Conservation (phyloP, 2,888 invertebrate species). For the Ormyrus nitidulus region DNA sequence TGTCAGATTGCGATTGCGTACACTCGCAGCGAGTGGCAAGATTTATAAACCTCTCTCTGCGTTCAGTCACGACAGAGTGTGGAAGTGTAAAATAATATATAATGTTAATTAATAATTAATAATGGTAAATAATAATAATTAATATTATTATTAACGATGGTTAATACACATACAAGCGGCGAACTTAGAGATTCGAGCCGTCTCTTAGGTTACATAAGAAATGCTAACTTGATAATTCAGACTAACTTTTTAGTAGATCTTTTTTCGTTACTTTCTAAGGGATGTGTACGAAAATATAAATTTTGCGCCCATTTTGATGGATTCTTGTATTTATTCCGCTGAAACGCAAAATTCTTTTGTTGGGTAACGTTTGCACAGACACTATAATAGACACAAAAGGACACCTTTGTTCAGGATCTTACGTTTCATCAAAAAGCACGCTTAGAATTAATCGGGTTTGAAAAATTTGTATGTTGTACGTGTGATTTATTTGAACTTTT, state of each 20-base stretch:
- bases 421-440: background rate
- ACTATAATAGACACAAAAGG: background rate
- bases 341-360: conserved; percentile 2
- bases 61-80: background rate
- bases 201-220: conserved; percentile 59
- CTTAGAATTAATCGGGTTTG: background rate
- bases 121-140: conserved; percentile 50
- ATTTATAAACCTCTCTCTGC: conserved; percentile 10
- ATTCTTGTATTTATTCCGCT: background rate
- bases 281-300: conserved; percentile 25
- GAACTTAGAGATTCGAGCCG: conserved; percentile 66
- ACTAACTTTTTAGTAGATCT: conserved; percentile 69
- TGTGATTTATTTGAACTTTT: conserved; percentile 21
- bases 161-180: conserved; percentile 62
- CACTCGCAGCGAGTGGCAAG: conserved; percentile 5
- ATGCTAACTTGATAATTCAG: conserved; percentile 65
- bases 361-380: conserved; percentile 24
- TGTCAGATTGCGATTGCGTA: background rate
- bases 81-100: conserved; percentile 73
- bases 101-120: conserved; percentile 68
- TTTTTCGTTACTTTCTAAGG: conserved; percentile 44
- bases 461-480: too few relatives aligned
- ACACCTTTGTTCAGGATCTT: background rate
- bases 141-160: conserved; percentile 57
- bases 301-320: background rate